Conservation (phyloP, 2,797 vertebrate species). For the Aphelocoma californica region DNA sequence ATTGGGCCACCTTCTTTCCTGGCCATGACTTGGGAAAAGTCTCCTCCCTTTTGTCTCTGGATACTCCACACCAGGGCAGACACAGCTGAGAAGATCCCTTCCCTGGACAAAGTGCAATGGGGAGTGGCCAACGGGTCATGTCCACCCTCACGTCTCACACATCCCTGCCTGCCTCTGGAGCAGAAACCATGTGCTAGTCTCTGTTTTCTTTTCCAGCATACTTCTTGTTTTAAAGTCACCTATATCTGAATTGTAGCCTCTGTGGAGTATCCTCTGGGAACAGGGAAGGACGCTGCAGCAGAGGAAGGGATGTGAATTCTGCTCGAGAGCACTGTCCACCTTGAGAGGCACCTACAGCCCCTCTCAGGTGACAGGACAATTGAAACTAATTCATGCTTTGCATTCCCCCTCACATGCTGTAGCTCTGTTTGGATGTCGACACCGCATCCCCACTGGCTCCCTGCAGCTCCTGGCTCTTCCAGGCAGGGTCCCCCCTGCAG, state of each 20-base stretch:
- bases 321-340: not conserved
- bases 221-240: not conserved
- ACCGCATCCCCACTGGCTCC: not conserved
- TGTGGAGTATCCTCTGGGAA: not conserved
- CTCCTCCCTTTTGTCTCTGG: not conserved
- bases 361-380: not conserved
- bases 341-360: not conserved
- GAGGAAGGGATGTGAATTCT: not conserved
- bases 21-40: rapidly evolving
- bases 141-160: rapidly evolving
- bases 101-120: not conserved
- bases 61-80: rapidly evolving
- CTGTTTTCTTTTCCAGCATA: not conserved
- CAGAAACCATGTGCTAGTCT: not conserved
- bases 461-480: not conserved
- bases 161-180: not conserved
- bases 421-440: not conserved
- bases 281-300: not conserved
- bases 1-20: rapidly evolving
- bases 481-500: not conserved
- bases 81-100: not conserved
- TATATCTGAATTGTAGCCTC: not conserved
- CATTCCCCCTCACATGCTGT: not conserved
- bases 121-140: rapidly evolving
- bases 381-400: not conserved